These are phyloP conservation scores for Paracentrotus lividus DNA, from an alignment of 53 echinoderm and acorn worm genomes.

Conservation along the genomic window DNA sequence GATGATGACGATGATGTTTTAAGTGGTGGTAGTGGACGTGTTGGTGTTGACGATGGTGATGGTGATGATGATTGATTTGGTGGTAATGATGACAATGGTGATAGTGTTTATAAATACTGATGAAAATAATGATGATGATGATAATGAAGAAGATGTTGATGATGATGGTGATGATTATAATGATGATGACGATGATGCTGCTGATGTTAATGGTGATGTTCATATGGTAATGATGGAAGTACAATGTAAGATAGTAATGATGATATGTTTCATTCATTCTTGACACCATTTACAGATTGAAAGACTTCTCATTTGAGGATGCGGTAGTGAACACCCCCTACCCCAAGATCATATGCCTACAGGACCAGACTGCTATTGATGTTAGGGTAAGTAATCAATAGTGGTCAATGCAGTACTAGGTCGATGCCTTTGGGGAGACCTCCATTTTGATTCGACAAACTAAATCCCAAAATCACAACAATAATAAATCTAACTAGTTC, in stretches of 20 bases:
- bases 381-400: conserved; percentile 78
- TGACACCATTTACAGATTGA: conserved; percentile 71
- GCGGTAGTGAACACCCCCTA: conserved; percentile 78
- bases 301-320: conserved; percentile 95
- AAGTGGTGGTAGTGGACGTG: neutral
- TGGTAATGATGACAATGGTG: neutral
- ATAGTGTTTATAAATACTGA: too few relatives aligned
- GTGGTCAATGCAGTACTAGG: neutral
- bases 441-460: too few relatives aligned
- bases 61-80: neutral
- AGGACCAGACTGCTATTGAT: conserved; percentile 98
- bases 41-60: neutral
- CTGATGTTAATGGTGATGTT: neutral
- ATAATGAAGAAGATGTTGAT: neutral
- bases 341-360: conserved; percentile 90
- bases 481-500: too few relatives aligned
- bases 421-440: too few relatives aligned
- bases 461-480: too few relatives aligned
- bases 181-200: conserved; percentile 60
- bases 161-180: neutral
- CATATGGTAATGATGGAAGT: conserved; percentile 15
- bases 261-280: neutral
- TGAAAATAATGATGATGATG: neutral
- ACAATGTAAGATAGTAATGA: neutral
- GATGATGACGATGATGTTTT: neutral